Percentiles rank a stretch among this genome's conserved stretches.
Evolutionary conservation across 2,888 invertebrate genomes (phyloP).

Genomic region (Pycnomerus fuliginosus): DNA sequence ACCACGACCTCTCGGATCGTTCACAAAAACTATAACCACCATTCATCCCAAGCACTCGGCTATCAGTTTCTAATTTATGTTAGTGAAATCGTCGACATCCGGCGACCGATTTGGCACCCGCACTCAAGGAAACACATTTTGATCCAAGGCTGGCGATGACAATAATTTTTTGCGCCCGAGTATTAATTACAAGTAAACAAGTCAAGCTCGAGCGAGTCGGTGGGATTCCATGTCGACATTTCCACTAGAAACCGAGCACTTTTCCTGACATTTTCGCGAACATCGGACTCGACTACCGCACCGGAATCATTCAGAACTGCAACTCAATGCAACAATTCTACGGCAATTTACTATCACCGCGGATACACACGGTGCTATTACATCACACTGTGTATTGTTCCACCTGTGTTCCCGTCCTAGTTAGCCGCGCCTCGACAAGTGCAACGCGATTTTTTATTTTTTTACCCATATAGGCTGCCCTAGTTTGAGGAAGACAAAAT

Average conservation of each 20-base stretch:
- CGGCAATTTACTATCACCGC: conserved; percentile 31
- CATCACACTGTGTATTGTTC: conserved; percentile 39
- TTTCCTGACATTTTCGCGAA: conserved; percentile 3
- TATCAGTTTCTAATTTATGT: too few relatives aligned
- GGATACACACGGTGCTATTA: conserved; percentile 25
- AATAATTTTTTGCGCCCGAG: too few relatives aligned
- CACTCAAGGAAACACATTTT: too few relatives aligned
- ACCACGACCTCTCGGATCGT: conserved; percentile 59
- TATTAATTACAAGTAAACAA: too few relatives aligned
- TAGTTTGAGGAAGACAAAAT: too few relatives aligned
- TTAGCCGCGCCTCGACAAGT: conserved; percentile 29
- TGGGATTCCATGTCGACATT: too few relatives aligned
- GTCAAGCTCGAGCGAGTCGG: too few relatives aligned
- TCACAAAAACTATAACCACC: conserved; percentile 69
- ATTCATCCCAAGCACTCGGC: too few relatives aligned
- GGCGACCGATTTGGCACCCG: too few relatives aligned
- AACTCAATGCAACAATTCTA: conserved; percentile 9
- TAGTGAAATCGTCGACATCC: conserved; percentile 15
- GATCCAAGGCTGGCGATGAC: too few relatives aligned
- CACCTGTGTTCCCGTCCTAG: conserved; percentile 44
- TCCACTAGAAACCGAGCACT: not conserved
- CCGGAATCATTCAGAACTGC: conserved; percentile 12
- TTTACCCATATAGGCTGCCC: too few relatives aligned
- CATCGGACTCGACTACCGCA: conserved; percentile 11
- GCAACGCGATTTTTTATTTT: not conserved